Base-by-base conservation (phyloP, 2,113 vertebrate species). In the Cyrtonyx montezumae region DNA sequence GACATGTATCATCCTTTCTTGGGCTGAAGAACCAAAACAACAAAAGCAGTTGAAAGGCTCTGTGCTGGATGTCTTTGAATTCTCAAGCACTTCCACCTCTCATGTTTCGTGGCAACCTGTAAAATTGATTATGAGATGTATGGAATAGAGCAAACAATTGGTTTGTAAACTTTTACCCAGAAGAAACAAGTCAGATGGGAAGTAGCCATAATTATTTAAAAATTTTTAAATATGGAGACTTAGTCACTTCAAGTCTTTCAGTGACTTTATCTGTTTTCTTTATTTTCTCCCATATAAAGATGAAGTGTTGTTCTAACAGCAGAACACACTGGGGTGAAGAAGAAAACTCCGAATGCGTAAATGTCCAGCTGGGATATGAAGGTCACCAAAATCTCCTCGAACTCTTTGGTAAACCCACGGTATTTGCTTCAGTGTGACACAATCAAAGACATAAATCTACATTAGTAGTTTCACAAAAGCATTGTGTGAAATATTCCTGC, bases 361-460 rank as follows among this genome's bases (percentile, higher is more conserved):
- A 69, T 34, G 59, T 74, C 46, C 46, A 66, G 13, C 65, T 91
- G 42, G 37, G 74, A 83, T 95, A 68, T 11, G 86, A 97, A 96
- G 37, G 74, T 69, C 69, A 67, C 49, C 79, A 83, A 63, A 96
- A 83, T 76, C 84, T 92, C 92, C 94, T 88, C 92, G 87, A 96
- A 94, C 77, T 94, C 77, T 69, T 88, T 84, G 63, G 88, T 93
- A 95, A 95, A 93, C 22, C 71, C 66, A 49, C 67, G 55, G 70
- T 56, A 84, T 84, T 95, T 95, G 32, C 62, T 95, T 95, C 70
- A 90, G 45, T 71, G 83, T 81, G 32, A 20, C 58, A 43, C 48
- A 92, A 68, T 89, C 82, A 74, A 67, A 93, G 68, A 85, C 42
- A 79, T 74, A 88, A 93, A 96, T 93, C 26, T 87, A 36, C 9